Base-by-base conservation (phyloP, 2,888 invertebrate genomes). In the Xanthostigma xanthostigma region DNA sequence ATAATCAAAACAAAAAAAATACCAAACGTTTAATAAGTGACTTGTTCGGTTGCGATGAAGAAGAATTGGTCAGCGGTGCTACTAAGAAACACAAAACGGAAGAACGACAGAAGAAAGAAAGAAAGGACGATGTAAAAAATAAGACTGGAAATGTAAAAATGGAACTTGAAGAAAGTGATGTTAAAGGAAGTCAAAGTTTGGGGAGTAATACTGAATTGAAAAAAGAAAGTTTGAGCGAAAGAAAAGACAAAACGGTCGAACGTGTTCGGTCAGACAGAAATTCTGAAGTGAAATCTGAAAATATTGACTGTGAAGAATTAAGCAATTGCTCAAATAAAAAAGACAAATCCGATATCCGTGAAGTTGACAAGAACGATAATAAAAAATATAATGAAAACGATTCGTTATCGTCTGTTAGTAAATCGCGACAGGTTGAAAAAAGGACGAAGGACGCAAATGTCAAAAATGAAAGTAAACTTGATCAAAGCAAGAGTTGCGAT, bases 41-140 rank as follows among this genome's bases (percentile, higher is more conserved):
- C 11, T 33, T 36, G 27, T 48, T 13, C 39, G 48, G 42, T 27
- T 17, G 12, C 12, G 36, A 17, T 38, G 35, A 45, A n/a, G 45
- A 45, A 17, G 39, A 13, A 35, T n/a, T 8, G 12, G 44, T 14
- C 13, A 12, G 12, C 8, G 10, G 8, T 36, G 27, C 33, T 9
- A 4, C 27, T 11, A 42, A n/a, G 9, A 17, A 42, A 12, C 1
- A 3, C n/a, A 27, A 42, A 42, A 5, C 42, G n/a, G 11, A 9
- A 9, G n/a, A 42, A 34, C 11, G 10, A 33, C 10, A 42, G 9
- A 17, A 33, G 12, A 10, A 34, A 27, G 27, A 27, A 27, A 3
- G 27, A 37, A 49, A 48, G 46, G 48, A 35, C 39, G 51, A 46
- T 9, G 65, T 65, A 9, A 65, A 54, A 48, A 64, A 59, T 49